These are phyloP conservation scores for Salvelinus alpinus DNA, from an alignment of 2,113 vertebrate genomes.

Conservation along the genomic window DNA sequence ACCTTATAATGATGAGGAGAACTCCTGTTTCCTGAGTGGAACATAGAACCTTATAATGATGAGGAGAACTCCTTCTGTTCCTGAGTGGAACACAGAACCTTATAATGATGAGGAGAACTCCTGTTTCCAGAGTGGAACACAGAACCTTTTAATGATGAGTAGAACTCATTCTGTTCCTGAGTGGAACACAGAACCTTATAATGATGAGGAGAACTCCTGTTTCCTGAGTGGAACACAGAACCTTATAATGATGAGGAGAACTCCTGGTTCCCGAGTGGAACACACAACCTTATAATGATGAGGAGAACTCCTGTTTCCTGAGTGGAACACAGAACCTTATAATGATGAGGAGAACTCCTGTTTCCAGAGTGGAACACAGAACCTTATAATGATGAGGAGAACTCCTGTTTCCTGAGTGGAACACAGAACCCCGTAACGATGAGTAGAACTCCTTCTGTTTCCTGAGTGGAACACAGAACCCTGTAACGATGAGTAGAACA, in stretches of 20 bases:
- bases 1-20: background rate
- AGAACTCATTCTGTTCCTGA: background rate
- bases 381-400: background rate
- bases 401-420: slow-evolving; percentile 24
- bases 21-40: slow-evolving; percentile 31
- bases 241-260: background rate
- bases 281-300: slow-evolving; percentile 8
- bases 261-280: slow-evolving; percentile 30
- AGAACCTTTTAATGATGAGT: background rate
- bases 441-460: background rate
- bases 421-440: slow-evolving; percentile 21
- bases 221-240: slow-evolving; percentile 37
- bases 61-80: slow-evolving; percentile 1
- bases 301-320: background rate
- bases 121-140: slow-evolving; percentile 34
- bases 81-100: slow-evolving; percentile 36
- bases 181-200: slow-evolving; percentile 39
- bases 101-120: slow-evolving; percentile 1
- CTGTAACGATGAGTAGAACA: background rate
- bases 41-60: slow-evolving; percentile 21
- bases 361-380: slow-evolving; percentile 34
- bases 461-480: slow-evolving; percentile 34
- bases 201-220: background rate
- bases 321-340: slow-evolving; percentile 36
- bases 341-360: background rate